These are phyloP conservation scores for Eupsilia transversa DNA, from an alignment of 2,888 invertebrate species.

Conservation along the genomic window DNA sequence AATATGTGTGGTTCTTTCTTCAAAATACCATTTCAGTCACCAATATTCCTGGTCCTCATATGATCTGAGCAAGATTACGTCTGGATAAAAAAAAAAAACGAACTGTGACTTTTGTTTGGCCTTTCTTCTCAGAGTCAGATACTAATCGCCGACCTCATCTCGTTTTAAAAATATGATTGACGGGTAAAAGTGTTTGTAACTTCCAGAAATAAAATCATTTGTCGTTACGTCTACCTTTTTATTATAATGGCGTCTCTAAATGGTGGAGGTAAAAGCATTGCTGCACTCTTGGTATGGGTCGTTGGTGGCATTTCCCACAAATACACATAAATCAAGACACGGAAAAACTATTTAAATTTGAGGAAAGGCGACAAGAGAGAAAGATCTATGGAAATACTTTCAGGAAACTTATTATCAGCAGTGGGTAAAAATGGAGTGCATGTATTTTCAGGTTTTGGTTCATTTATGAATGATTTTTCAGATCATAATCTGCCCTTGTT, in stretches of 20 bases:
- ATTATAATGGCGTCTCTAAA: neutral
- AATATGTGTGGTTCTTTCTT: too few relatives aligned
- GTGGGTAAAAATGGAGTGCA: neutral
- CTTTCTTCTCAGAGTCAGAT: too few relatives aligned
- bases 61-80: too few relatives aligned
- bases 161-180: too few relatives aligned
- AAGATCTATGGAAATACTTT: neutral
- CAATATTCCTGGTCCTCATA: too few relatives aligned
- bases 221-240: neutral
- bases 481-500: neutral
- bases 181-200: too few relatives aligned
- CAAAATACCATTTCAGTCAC: too few relatives aligned
- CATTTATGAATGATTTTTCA: neutral
- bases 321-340: neutral
- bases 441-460: neutral
- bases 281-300: neutral
- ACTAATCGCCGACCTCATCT: too few relatives aligned
- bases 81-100: too few relatives aligned
- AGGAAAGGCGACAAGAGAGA: neutral
- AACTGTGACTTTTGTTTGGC: too few relatives aligned
- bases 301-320: neutral
- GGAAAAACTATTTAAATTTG: neutral
- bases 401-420: neutral
- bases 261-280: neutral
- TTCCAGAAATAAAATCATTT: too few relatives aligned